Evolutionary conservation across 1,140 invertebrate species (phyloP), one percentile per base, ranked within the genome.

Genomic region (Drosophila paulistorum): DNA sequence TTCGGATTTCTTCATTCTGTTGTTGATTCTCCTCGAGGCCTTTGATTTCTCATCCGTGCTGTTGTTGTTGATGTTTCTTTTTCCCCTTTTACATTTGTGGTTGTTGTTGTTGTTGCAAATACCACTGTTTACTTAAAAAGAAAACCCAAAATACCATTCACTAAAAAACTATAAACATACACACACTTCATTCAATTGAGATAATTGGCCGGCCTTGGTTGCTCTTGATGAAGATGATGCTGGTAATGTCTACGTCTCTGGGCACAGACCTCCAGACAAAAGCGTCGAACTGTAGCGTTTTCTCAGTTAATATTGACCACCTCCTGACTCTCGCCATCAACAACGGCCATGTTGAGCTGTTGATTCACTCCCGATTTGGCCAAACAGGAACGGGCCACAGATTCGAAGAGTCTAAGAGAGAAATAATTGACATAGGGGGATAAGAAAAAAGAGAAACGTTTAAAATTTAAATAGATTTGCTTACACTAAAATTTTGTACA

Each of bases 311-410:
- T 90, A 41, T 72, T 90, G 51, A 78, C 84, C 54, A 85, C 87
- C 42, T 91, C 90, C 72, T 90, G 81, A 58, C 77, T 90, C 58
- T 91, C 90, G 35, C 73, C 75, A 55, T 79, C 86, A 74, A 90
- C 90, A 48, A 84, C 87, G 42, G 90, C 82, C 78, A 87, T 81
- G 35, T 82, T 87, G 48, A 91, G 73, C 62, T 91, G 91, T 61
- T 91, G 91, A 26, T 73, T 84, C 60, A 90, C 77, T 66, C 90
- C 90, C 13, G 91, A 97, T 83, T 96, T 96, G 62, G 97, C 96
- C 95, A 98, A 97, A 93, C 98, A 98, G 0, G 97, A 98, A 65
- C 97, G 94, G 11, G 98, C 98, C 45, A 99, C 97, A 1, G 97
- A 98, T 91, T 98, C 97, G 92, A 99, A 98, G 75, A 98, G 93